phyloP scores from a whole-genome alignment of 2,797 vertebrate species.

The Rhodeus uyekii region DNA sequence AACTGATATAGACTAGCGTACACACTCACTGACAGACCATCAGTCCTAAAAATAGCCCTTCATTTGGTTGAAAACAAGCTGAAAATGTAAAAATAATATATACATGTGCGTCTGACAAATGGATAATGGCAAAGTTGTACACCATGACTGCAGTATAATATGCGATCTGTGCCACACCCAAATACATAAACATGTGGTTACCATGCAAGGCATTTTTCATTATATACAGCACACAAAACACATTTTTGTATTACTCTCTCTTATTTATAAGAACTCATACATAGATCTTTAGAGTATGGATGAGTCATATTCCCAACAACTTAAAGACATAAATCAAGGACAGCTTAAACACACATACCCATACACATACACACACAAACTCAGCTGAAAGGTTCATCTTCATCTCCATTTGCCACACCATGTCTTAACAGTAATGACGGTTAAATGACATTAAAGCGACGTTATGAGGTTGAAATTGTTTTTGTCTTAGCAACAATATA shows the following conservation, averaged over 20 bases:
- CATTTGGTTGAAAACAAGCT: background rate
- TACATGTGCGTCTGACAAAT: background rate
- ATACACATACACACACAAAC: background rate
- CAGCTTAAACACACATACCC: background rate
- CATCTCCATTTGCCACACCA: background rate
- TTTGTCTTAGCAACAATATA: too few species aligned
- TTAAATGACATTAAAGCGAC: background rate
- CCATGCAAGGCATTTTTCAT: background rate
- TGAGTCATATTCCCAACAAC: background rate
- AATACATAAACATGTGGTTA: background rate
- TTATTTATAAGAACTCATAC: background rate
- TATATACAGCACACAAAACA: background rate
- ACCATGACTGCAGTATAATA: background rate
- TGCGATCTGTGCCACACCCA: background rate
- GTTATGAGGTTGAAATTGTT: background rate
- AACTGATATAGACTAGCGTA: background rate
- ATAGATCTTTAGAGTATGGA: background rate
- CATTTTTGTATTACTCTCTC: background rate
- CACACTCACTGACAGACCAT: conserved; percentile 10
- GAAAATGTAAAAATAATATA: background rate
- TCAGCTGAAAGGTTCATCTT: background rate
- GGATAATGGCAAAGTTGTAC: conserved; percentile 1
- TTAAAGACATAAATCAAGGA: background rate
- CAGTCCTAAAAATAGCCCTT: background rate
- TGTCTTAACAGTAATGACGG: background rate